Percentiles rank a stretch among this genome's conserved stretches.
These are phyloP conservation scores for Metalampra italica DNA, from an alignment of 2,888 invertebrate genomes.

Conservation along the genomic window DNA sequence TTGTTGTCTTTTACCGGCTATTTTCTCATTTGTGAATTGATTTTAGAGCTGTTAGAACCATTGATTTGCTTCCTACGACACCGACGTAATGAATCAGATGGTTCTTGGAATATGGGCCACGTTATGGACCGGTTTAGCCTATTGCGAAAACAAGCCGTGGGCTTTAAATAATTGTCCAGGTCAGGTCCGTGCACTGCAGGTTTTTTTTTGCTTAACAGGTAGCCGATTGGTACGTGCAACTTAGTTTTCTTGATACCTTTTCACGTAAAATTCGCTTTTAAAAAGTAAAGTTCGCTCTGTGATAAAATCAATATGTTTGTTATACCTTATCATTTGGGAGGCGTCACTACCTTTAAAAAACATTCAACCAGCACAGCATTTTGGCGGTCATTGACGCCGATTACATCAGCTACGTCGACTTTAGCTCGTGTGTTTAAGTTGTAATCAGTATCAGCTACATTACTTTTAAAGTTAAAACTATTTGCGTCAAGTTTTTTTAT, in stretches of 20 bases:
- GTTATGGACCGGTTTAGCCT: background rate
- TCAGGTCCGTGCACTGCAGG: background rate
- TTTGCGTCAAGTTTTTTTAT: background rate
- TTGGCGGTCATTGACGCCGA: slow-evolving; percentile 27
- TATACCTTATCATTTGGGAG: background rate
- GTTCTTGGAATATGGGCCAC: slow-evolving; percentile 1
- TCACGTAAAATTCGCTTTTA: too few species aligned
- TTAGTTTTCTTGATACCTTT: too few species aligned
- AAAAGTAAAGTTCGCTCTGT: too few species aligned
- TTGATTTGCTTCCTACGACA: slow-evolving; percentile 20
- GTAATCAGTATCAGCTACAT: background rate
- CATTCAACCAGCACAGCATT: background rate
- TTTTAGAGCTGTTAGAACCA: slow-evolving; percentile 23
- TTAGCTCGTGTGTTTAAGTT: background rate
- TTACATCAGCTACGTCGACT: slow-evolving; percentile 17
- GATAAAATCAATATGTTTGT: too few species aligned
- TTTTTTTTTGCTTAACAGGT: too few species aligned
- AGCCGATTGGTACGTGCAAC: too few species aligned
- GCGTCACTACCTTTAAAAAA: background rate
- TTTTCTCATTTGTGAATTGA: slow-evolving; percentile 32
- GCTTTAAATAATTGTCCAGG: background rate
- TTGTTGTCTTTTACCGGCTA: slow-evolving; percentile 24
- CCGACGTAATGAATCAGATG: slow-evolving; percentile 22
- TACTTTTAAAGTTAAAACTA: background rate
- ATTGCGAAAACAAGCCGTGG: background rate